These are phyloP conservation scores for Melanotaenia parkinsoni DNA, from an alignment of 2,797 vertebrate species.

Conservation along the genomic window DNA sequence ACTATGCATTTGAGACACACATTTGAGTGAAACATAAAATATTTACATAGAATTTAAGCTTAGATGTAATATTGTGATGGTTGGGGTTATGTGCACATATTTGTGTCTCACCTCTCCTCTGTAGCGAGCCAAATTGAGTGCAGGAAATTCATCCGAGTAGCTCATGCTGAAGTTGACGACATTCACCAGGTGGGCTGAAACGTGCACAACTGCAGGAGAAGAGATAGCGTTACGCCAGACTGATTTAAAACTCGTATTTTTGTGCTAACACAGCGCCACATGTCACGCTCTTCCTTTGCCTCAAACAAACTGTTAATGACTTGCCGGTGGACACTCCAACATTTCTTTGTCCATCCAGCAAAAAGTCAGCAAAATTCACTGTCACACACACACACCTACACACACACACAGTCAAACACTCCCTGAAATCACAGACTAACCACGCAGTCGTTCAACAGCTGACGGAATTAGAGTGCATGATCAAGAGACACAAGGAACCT, in stretches of 20 bases:
- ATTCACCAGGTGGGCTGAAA: constrained; percentile 92
- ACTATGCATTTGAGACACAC: not conserved
- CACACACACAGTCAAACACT: constrained; percentile 19
- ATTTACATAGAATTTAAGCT: not conserved
- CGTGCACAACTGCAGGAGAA: constrained; percentile 84
- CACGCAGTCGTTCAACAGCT: constrained; percentile 68
- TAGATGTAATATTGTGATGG: not conserved
- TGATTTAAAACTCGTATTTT: constrained; percentile 15
- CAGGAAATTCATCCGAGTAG: constrained; percentile 89
- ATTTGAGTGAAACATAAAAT: constrained; percentile 1
- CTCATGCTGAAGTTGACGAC: constrained; percentile 90
- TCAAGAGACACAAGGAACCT: constrained; percentile 73
- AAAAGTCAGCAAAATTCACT: constrained; percentile 69
- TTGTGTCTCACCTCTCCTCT: constrained; percentile 88
- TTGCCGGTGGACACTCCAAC: constrained; percentile 27
- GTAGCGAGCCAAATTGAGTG: constrained; percentile 91
- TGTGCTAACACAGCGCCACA: not conserved
- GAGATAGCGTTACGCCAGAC: constrained; percentile 21
- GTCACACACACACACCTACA: constrained; percentile 19
- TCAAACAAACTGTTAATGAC: constrained; percentile 36
- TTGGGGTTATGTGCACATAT: not conserved
- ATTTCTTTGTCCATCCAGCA: constrained; percentile 70
- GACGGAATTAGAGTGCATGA: constrained; percentile 74
- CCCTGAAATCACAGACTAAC: constrained; percentile 71
- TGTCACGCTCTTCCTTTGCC: not conserved